phyloP scores from a whole-genome alignment of 2,888 invertebrate genomes.

The Athalia circularis region DNA sequence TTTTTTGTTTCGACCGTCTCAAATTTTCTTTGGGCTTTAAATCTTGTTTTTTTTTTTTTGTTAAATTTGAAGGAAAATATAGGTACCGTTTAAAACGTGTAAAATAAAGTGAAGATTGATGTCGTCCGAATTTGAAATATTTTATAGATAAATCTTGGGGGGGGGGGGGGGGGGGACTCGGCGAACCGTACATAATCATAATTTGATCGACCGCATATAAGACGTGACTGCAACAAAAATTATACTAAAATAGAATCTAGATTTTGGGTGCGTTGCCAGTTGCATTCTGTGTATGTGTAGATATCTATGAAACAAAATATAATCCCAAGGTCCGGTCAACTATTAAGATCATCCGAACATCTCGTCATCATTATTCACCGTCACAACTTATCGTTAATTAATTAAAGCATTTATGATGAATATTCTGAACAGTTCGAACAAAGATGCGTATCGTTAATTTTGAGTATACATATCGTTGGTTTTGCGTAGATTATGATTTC shows the following conservation, averaged over 20 bases:
- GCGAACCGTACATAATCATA: conserved; percentile 3
- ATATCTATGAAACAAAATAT: not conserved
- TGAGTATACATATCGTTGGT: no score
- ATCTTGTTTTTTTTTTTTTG: no score
- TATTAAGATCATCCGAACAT: conserved; percentile 14
- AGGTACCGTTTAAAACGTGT: no score
- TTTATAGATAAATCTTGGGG: no score
- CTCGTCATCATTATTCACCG: not conserved
- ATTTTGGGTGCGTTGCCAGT: conserved; percentile 43
- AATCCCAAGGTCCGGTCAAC: conserved; percentile 10
- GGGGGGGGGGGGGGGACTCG: not conserved
- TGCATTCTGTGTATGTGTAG: conserved; percentile 4
- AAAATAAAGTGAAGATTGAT: no score
- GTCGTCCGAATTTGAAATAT: no score
- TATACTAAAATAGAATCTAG: conserved; percentile 26
- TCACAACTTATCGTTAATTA: not conserved
- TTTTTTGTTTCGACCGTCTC: no score
- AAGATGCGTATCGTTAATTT: no score
- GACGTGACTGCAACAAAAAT: conserved; percentile 28
- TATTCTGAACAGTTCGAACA: no score
- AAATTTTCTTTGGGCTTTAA: no score
- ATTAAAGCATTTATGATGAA: no score
- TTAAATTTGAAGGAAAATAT: no score
- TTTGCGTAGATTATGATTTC: not conserved
- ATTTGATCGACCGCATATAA: not conserved